Conservation (phyloP, 2,797 vertebrate genomes). For the Clarias pachynema region DNA sequence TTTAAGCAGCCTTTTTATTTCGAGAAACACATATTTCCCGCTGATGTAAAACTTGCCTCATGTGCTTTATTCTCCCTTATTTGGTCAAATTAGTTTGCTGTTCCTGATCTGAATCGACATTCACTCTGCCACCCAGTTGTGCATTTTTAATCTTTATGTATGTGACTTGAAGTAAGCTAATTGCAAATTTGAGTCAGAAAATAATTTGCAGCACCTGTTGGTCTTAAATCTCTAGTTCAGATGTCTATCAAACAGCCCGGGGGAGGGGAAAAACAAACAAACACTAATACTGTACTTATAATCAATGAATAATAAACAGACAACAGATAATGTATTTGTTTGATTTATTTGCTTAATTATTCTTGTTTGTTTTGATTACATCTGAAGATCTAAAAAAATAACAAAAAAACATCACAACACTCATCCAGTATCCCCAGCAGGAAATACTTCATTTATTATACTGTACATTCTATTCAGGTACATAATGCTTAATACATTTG, state of each 20-base stretch:
- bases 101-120: slow-evolving; percentile 36
- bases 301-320: neutral
- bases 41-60: slow-evolving; percentile 36
- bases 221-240: slow-evolving; percentile 27
- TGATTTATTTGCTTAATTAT: neutral
- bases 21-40: slow-evolving; percentile 20
- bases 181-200: slow-evolving; percentile 48
- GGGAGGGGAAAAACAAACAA: neutral
- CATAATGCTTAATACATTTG: neutral
- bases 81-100: slow-evolving; percentile 25
- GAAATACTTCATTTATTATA: neutral
- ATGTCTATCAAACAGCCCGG: neutral
- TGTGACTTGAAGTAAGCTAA: slow-evolving; percentile 41
- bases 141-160: slow-evolving; percentile 45
- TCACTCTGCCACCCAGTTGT: neutral
- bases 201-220: slow-evolving; percentile 50
- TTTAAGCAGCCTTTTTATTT: slow-evolving; percentile 27
- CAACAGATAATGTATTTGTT: neutral
- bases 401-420: neutral
- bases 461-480: neutral
- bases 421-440: neutral
- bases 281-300: neutral
- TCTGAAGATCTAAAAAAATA: neutral
- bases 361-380: too few species aligned
- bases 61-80: slow-evolving; percentile 31